These are phyloP conservation scores for Mythimna impura DNA, from an alignment of 2,888 invertebrate species.

Conservation along the genomic window DNA sequence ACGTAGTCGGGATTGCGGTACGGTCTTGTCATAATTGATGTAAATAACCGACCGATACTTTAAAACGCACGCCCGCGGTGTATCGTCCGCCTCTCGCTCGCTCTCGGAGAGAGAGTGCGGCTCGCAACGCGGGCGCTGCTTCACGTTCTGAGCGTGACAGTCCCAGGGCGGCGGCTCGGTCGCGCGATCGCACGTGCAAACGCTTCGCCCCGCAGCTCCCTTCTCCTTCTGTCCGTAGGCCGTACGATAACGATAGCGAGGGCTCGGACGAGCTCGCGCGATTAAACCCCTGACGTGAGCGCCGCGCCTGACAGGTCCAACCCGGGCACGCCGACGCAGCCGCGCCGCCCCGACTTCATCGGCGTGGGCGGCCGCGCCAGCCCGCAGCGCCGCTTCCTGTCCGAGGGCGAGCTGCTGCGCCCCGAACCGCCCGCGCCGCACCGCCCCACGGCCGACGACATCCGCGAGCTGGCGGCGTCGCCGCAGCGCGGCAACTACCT, in stretches of 20 bases:
- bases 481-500: conserved; percentile 93
- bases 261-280: conserved; percentile 90
- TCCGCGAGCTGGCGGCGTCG: conserved; percentile 96
- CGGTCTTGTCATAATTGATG: conserved; percentile 61
- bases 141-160: conserved; percentile 75
- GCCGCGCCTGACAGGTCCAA: conserved; percentile 94
- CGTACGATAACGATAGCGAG: conserved; percentile 90
- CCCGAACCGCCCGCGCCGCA: conserved; percentile 94
- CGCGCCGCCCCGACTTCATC: conserved; percentile 96
- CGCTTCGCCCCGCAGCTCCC: conserved; percentile 90
- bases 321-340: conserved; percentile 97
- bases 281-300: conserved; percentile 89
- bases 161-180: conserved; percentile 73
- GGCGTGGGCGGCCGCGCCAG: conserved; percentile 92
- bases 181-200: conserved; percentile 82
- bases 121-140: conserved; percentile 27
- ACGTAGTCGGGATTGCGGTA: conserved; percentile 64
- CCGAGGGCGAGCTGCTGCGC: conserved; percentile 95
- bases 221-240: conserved; percentile 90
- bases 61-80: conserved; percentile 44
- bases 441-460: conserved; percentile 92
- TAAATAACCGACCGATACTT: conserved; percentile 57
- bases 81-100: conserved; percentile 29
- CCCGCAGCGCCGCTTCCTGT: conserved; percentile 94
- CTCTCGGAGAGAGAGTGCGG: conserved; percentile 5